Evolutionary conservation across 2,113 vertebrate species (phyloP).

Genomic region (Gracilinanus agilis): DNA sequence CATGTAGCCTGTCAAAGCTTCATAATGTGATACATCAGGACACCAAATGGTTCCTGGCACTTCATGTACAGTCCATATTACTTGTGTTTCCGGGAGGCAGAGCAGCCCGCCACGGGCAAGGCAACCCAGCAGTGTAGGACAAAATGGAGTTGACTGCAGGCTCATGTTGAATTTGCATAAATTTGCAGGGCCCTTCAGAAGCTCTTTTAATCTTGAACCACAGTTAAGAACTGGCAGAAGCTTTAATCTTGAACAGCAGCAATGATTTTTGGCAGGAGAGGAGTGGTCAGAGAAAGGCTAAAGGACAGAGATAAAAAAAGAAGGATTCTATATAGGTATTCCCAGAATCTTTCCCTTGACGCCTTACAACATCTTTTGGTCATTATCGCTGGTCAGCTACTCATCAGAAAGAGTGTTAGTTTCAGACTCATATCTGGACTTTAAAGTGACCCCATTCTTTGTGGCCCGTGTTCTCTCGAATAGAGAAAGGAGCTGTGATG

Average conservation of each 20-base stretch:
- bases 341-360: neutral
- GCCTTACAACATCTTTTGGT: neutral
- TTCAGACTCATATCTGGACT: slow-evolving; percentile 30
- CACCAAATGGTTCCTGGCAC: slow-evolving; percentile 56
- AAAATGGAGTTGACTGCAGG: slow-evolving; percentile 50
- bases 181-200: slow-evolving; percentile 70
- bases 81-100: slow-evolving; percentile 4
- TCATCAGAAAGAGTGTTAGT: slow-evolving; percentile 10
- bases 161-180: slow-evolving; percentile 53
- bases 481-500: slow-evolving; percentile 50
- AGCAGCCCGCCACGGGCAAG: neutral
- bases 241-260: slow-evolving; percentile 41
- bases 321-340: neutral
- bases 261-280: neutral
- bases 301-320: neutral
- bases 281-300: slow-evolving; percentile 22
- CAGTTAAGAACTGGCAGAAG: slow-evolving; percentile 43
- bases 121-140: slow-evolving; percentile 32
- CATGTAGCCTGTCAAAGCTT: neutral
- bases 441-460: neutral
- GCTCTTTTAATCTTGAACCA: slow-evolving; percentile 52
- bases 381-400: neutral
- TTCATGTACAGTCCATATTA: neutral
- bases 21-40: slow-evolving; percentile 32
- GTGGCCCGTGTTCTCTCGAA: neutral